These are phyloP conservation scores for Melieria crassipennis DNA, from an alignment of 2,888 invertebrate genomes.

Conservation along the genomic window DNA sequence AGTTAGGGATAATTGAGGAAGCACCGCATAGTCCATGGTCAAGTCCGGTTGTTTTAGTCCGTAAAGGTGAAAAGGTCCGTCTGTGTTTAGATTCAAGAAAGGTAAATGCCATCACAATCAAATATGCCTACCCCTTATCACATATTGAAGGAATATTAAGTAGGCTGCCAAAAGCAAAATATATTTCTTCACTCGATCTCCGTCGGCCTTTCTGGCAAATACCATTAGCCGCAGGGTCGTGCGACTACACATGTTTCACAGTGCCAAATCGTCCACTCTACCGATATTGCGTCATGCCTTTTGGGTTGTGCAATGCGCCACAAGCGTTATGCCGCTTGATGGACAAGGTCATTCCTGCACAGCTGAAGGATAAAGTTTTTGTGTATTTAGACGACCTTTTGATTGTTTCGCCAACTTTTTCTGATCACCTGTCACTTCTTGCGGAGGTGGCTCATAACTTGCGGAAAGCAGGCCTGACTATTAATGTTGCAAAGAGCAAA, in stretches of 20 bases:
- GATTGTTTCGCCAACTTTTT: constrained; percentile 17
- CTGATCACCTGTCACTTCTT: constrained; percentile 6
- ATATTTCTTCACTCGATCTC: constrained; percentile 33
- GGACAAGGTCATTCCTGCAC: constrained; percentile 22
- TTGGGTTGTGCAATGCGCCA: constrained; percentile 23
- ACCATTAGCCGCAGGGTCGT: constrained; percentile 7
- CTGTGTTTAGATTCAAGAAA: constrained; percentile 53
- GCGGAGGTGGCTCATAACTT: constrained; percentile 20
- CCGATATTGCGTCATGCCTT: constrained; percentile 30
- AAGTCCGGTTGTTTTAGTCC: constrained; percentile 50
- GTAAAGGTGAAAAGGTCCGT: constrained; percentile 45
- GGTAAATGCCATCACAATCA: constrained; percentile 48
- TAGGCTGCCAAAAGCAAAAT: constrained; percentile 33
- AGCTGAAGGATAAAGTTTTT: constrained; percentile 29
- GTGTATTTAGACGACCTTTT: constrained; percentile 26
- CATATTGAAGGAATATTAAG: constrained; percentile 40
- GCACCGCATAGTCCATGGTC: constrained; percentile 50
- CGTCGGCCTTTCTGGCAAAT: constrained; percentile 24
- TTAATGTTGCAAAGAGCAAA: constrained; percentile 19
- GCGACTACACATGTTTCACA: constrained; percentile 11
- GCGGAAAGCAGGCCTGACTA: constrained; percentile 13
- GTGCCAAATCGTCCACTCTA: constrained; percentile 33
- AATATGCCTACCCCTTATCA: constrained; percentile 39
- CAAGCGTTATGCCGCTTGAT: constrained; percentile 25
- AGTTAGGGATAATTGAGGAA: constrained; percentile 49